These are phyloP conservation scores for Chrysolophus pictus DNA, from an alignment of 2,797 vertebrate species.

Conservation along the genomic window DNA sequence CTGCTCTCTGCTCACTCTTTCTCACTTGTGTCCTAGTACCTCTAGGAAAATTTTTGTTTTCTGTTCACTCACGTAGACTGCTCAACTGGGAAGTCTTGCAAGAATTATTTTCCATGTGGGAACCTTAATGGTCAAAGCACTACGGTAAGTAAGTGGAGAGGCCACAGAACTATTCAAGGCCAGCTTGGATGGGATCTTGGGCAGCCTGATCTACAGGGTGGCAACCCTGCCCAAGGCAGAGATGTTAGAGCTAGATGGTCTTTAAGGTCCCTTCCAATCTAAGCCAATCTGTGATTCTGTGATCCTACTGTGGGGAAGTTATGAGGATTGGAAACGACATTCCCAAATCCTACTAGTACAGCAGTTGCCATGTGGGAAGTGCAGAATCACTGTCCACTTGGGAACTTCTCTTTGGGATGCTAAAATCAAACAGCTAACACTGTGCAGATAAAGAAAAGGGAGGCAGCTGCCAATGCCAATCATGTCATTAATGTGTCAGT, in stretches of 20 bases:
- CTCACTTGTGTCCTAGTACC: not conserved
- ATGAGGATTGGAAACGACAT: not conserved
- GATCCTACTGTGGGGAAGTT: not conserved
- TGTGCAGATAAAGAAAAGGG: not conserved
- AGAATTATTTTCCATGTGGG: not conserved
- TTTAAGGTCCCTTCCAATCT: no score
- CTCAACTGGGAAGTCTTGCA: not conserved
- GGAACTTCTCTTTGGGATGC: not conserved
- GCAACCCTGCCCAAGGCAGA: no score
- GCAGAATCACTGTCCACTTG: not conserved
- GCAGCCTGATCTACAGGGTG: no score
- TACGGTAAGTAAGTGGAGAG: not conserved
- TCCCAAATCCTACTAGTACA: rapidly evolving
- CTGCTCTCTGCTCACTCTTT: not conserved
- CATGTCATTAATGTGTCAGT: not conserved
- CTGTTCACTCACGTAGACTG: rapidly evolving
- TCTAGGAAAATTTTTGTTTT: not conserved
- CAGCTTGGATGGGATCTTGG: no score
- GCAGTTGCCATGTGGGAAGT: rapidly evolving
- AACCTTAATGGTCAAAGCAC: not conserved
- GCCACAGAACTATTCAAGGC: not conserved
- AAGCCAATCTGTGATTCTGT: no score
- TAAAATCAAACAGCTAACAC: not conserved
- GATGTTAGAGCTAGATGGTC: no score
- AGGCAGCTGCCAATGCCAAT: not conserved